A percentile compares a stretch with the other conserved stretches of the same genome.
phyloP scores from a whole-genome alignment of 2,888 invertebrate genomes.

The Drosophila pseudotakahashii region DNA sequence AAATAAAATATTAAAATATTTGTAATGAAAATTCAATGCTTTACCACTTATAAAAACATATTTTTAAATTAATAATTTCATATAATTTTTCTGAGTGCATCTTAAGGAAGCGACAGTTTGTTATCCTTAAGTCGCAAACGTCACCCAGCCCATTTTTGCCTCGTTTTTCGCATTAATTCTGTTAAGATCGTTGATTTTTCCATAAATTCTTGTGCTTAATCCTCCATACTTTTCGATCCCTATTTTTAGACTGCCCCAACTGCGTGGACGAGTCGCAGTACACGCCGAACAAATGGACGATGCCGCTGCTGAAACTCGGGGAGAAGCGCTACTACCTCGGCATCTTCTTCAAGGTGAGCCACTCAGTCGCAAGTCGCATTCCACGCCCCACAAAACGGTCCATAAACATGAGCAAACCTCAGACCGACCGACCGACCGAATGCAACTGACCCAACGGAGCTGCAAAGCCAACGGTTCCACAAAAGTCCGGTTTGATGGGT shows the following conservation, averaged over 20 bases:
- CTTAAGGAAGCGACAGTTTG: background rate
- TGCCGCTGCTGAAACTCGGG: constrained; percentile 94
- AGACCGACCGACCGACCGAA: constrained; percentile 13
- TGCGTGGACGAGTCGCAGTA: constrained; percentile 91
- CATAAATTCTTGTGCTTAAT: background rate
- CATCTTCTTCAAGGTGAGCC: constrained; percentile 95
- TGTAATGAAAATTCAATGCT: no score
- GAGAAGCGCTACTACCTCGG: constrained; percentile 95
- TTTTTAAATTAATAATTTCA: background rate
- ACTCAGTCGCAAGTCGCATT: constrained; percentile 64
- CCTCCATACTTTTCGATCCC: constrained; percentile 6
- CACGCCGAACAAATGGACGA: constrained; percentile 92
- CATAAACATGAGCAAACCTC: constrained; percentile 11
- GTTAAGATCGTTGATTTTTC: background rate
- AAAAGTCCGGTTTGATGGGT: constrained; percentile 47
- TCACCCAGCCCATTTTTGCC: background rate
- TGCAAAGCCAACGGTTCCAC: constrained; percentile 44
- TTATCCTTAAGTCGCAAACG: constrained; percentile 2
- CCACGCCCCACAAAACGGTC: constrained; percentile 52
- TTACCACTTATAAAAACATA: no score
- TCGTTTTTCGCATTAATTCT: constrained; percentile 9
- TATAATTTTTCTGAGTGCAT: background rate
- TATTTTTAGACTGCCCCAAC: constrained; percentile 90
- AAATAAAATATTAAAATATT: no score
- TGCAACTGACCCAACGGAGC: constrained; percentile 44